Evolutionary conservation across 2,888 invertebrate species (phyloP).

Genomic region (Sialis fuliginosa): DNA sequence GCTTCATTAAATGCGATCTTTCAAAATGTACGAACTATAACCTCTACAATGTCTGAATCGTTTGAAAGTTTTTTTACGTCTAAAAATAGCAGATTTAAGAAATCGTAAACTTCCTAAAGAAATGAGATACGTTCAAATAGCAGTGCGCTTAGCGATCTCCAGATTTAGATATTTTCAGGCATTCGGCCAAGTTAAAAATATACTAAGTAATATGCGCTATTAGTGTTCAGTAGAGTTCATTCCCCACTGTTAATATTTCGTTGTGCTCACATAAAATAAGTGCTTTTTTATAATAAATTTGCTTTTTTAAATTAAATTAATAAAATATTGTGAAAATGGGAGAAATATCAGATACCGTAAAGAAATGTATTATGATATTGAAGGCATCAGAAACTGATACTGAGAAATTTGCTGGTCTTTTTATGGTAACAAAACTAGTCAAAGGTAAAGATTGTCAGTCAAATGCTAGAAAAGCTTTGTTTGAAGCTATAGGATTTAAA

Average conservation of each 20-base stretch:
- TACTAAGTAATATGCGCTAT: slow-evolving; percentile 3
- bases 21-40: too few species aligned
- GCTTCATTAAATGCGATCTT: too few species aligned
- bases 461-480: slow-evolving; percentile 57
- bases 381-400: slow-evolving; percentile 69
- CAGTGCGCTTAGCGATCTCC: neutral
- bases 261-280: too few species aligned
- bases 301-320: too few species aligned
- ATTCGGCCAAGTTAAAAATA: neutral
- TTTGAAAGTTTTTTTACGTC: too few species aligned
- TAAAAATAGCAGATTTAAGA: too few species aligned
- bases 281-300: too few species aligned
- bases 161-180: neutral
- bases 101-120: too few species aligned
- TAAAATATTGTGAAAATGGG: slow-evolving; percentile 15
- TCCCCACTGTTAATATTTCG: too few species aligned
- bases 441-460: slow-evolving; percentile 64
- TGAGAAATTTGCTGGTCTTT: slow-evolving; percentile 79
- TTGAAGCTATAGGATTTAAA: slow-evolving; percentile 78
- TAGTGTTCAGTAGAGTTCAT: too few species aligned
- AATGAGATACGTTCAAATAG: too few species aligned
- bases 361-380: slow-evolving; percentile 67
- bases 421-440: slow-evolving; percentile 80
- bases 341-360: slow-evolving; percentile 58
- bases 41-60: too few species aligned